These are phyloP conservation scores for Porites lutea DNA, from an alignment of 64 coral and sea anemone genomes.

Conservation along the genomic window DNA sequence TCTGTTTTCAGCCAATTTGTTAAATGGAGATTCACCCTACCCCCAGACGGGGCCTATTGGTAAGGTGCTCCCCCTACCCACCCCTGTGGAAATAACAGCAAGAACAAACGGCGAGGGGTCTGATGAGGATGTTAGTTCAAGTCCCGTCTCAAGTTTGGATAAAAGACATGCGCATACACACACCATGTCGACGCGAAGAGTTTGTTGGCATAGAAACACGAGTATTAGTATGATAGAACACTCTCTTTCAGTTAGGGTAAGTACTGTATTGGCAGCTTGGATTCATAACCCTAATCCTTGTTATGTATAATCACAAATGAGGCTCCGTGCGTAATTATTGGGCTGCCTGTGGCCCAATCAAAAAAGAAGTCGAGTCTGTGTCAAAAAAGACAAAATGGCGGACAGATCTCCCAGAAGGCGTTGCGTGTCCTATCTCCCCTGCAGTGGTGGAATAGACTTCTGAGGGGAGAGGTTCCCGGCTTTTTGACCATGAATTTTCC, in stretches of 20 bases:
- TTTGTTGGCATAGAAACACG: slow-evolving; percentile 99
- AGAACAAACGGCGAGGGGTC: slow-evolving; percentile 65
- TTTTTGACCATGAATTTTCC: too few relatives aligned
- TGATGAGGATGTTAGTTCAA: slow-evolving; percentile 72
- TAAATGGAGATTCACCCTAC: slow-evolving; percentile 76
- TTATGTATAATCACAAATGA: too few relatives aligned
- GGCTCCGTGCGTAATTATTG: too few relatives aligned
- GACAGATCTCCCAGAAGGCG: too few relatives aligned
- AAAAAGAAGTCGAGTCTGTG: too few relatives aligned
- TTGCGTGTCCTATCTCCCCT: too few relatives aligned
- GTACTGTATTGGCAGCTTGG: not conserved
- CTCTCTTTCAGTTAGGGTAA: slow-evolving; percentile 92
- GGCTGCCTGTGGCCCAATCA: too few relatives aligned
- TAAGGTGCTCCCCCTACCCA: slow-evolving; percentile 78
- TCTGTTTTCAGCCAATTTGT: slow-evolving; percentile 19
- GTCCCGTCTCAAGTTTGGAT: slow-evolving; percentile 83
- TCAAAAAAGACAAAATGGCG: too few relatives aligned
- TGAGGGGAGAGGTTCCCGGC: too few relatives aligned
- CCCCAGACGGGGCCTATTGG: slow-evolving; percentile 45
- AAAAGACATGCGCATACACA: slow-evolving; percentile 96
- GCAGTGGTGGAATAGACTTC: too few relatives aligned
- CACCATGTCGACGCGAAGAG: slow-evolving; percentile 96
- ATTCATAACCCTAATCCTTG: not conserved
- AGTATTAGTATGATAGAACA: slow-evolving; percentile 96
- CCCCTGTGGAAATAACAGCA: slow-evolving; percentile 66